A percentile compares a stretch with the other conserved stretches of the same genome.
phyloP scores from a whole-genome alignment of 2,113 vertebrate species.

The Sialia sialis region DNA sequence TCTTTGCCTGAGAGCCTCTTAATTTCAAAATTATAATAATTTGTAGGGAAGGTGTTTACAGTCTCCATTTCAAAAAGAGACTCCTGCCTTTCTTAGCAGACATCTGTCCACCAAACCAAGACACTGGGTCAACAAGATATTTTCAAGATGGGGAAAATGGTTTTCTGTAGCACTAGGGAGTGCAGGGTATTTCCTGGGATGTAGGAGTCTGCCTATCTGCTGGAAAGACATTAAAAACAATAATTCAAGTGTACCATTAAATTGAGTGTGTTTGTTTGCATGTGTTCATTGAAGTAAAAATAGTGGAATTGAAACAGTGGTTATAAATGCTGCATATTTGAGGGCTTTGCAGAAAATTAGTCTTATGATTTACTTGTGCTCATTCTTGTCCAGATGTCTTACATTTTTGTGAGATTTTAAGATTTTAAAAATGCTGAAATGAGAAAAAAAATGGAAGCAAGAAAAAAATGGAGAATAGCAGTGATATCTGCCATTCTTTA shows the following conservation, averaged over 20 bases:
- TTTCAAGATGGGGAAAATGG: background rate
- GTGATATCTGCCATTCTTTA: background rate
- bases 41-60: no score
- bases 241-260: background rate
- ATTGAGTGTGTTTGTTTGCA: background rate
- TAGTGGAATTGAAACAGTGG: background rate
- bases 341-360: background rate
- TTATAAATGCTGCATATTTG: background rate
- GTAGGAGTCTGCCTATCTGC: accelerated
- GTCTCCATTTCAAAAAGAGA: no score
- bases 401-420: background rate
- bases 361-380: background rate
- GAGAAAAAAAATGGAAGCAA: background rate
- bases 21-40: no score
- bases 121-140: no score
- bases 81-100: no score
- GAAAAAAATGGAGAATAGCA: background rate
- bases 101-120: no score
- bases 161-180: background rate
- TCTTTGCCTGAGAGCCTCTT: no score
- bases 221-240: background rate
- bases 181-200: background rate
- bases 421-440: background rate
- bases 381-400: background rate
- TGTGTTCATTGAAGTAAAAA: background rate